Percentiles rank a stretch among this genome's conserved stretches.
These are phyloP conservation scores for Periplaneta americana DNA, from an alignment of 1,140 invertebrate species.

Conservation along the genomic window DNA sequence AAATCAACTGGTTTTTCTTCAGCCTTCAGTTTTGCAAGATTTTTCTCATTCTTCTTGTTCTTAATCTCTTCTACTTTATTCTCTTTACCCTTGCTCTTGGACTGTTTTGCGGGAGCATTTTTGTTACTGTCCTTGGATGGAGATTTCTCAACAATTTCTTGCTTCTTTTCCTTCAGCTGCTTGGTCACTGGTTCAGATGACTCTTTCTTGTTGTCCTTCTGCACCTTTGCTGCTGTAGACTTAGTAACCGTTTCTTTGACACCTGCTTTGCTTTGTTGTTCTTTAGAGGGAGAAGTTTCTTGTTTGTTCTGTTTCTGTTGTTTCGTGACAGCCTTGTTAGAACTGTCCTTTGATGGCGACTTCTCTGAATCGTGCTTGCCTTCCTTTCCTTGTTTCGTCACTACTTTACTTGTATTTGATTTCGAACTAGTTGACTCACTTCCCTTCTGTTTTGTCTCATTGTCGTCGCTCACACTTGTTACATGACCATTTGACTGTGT, in stretches of 20 bases:
- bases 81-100: conserved; percentile 35
- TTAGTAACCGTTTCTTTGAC: conserved; percentile 36
- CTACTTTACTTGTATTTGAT: conserved; percentile 5
- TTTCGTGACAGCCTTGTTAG: background rate
- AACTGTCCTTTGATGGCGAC: conserved; percentile 41
- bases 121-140: conserved; percentile 30
- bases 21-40: conserved; percentile 31
- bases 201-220: conserved; percentile 11
- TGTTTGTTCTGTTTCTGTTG: conserved; percentile 7
- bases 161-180: conserved; percentile 29
- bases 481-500: conserved; percentile 43
- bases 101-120: conserved; percentile 32
- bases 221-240: background rate
- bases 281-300: conserved; percentile 3
- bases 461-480: conserved; percentile 26
- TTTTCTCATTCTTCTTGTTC: conserved; percentile 48
- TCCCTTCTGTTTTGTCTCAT: conserved; percentile 13
- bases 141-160: conserved; percentile 14
- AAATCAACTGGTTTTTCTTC: conserved; percentile 62
- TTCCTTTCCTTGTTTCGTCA: conserved; percentile 33
- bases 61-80: conserved; percentile 44
- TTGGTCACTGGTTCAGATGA: background rate
- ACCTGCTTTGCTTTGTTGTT: background rate
- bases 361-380: conserved; percentile 41
- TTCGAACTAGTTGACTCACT: conserved; percentile 1